Base-by-base conservation (phyloP, 1,140 invertebrate genomes). In the Pachyrhynchus sulphureomaculatus region DNA sequence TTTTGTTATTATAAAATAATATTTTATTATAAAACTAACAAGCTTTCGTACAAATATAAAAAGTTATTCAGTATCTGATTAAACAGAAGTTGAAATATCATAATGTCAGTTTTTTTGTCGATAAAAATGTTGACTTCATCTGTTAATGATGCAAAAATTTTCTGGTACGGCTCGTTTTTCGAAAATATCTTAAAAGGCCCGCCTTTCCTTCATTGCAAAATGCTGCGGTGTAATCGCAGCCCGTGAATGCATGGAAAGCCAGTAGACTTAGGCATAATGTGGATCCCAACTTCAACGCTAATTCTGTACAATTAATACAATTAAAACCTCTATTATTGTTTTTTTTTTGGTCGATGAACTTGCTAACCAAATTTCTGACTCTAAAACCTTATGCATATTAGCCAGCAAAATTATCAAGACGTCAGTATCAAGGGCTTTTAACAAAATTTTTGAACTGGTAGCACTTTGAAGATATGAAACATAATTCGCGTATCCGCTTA, bases 141-240 rank as follows among this genome's bases (percentile, higher is more conserved):
- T n/a, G n/a, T 70, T 61, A 75, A 68, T 63, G 70, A 72, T 32
- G 68, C 64, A 68, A 76, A 75, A 60, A 67, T 53, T 66, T 33
- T 66, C 65, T 70, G 68, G 62, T 65, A 69, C 54, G 58, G 55
- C 65, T 64, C 49, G 59, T 71, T 67, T 67, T 72, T 75, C 8
- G 57, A 64, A 61, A 72, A 67, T 37, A 33, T 49, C 73, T 34
- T 41, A 72, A 76, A 54, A 71, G 70, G 59, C 58, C 58, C 18
- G 75, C 57, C 65, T 73, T 76, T 23, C 72, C 71, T 72, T 75
- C 75, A 18, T 70, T 70, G 32, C 69, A 64, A 70, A 76, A 77
- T 34, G 66, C 67, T 23, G 70, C 71, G 10, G 71, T 73, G 41
- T 75, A 75, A 68, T 76, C 71, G 48, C 65, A 74, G 32, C 73